Evolutionary conservation across 2,797 vertebrate genomes (phyloP), one percentile per base, ranked within the genome.

Genomic region (Enteromius unitaeniatus): DNA sequence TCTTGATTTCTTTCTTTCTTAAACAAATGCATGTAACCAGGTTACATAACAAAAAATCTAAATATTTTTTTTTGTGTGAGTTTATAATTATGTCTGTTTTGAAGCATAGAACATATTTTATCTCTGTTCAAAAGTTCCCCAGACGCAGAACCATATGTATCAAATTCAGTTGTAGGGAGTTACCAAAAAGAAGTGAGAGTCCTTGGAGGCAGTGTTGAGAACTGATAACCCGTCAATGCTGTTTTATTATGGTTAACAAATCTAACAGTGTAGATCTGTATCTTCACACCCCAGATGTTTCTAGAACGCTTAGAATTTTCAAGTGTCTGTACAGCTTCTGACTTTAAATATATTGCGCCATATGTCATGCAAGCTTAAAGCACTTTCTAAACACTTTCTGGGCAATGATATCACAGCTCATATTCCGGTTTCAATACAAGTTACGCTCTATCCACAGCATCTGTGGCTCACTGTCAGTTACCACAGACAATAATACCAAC

Each of bases 191-290:
- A 73, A 73, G 53, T 49, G 53, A 23, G 42, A 85, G 84, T 86
- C 88, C 88, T 88, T 86, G 89, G 88, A 92, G 88, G 90, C 89
- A 84, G 87, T 91, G 89, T 91, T 89, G 87, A 91, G 92, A 94
- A 91, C 87, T 91, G 92, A 94, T 93, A 90, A 91, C 80, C 15
- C 87, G 81, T 69, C 83, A 74, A 81, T 90, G 86, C 92, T 91
- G 92, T 91, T 81, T 81, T 83, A 90, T 90, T 92, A 85, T 78
- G 87, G 89, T 93, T 91, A 91, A 86, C 90, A 90, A 91, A 85
- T 87, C 86, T 91, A 92, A 93, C 87, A 84, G 88, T 81, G 87
- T 90, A 82, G 89, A 87, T 88, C 87, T 92, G 87, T 90, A 85
- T 91, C 91, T 88, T 92, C 81, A 84, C 84, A 81, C 79, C 53